A percentile compares a stretch with the other conserved stretches of the same genome.
phyloP scores from a whole-genome alignment of 2,113 vertebrate species.

The Myiagra hebetior region DNA sequence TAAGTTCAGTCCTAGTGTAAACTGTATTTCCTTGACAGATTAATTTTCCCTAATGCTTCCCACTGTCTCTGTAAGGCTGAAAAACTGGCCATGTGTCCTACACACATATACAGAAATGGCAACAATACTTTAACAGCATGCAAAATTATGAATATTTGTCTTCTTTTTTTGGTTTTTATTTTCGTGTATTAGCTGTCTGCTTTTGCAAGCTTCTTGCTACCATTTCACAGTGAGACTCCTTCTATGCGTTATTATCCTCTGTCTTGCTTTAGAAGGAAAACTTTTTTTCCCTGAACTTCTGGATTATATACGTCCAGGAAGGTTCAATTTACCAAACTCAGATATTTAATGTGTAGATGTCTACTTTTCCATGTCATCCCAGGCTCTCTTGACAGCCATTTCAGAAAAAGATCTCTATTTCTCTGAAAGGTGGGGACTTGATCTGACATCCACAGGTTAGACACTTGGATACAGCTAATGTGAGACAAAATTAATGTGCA shows the following conservation, averaged over 20 bases:
- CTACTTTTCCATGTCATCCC: not conserved
- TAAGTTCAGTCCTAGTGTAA: not conserved
- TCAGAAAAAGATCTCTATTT: not conserved
- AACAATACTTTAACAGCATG: not conserved
- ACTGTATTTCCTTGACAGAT: not conserved
- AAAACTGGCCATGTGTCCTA: not conserved
- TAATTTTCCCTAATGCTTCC: not conserved
- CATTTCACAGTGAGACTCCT: not conserved
- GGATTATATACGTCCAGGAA: not conserved
- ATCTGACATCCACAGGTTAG: not conserved
- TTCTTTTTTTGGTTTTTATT: no score
- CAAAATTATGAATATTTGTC: not conserved
- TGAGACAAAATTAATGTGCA: not conserved
- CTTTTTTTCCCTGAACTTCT: not conserved
- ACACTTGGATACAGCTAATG: not conserved
- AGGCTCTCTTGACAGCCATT: not conserved
- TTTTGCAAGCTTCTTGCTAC: not conserved
- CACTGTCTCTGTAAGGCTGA: not conserved
- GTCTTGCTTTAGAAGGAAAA: not conserved
- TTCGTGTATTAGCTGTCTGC: not conserved
- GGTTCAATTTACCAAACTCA: not conserved
- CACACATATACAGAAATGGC: not conserved
- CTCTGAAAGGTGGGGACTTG: not conserved
- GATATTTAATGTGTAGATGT: not conserved
- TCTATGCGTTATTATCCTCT: accelerated